Base-by-base conservation (phyloP, 2,888 invertebrate species). In the Volucella inflata region DNA sequence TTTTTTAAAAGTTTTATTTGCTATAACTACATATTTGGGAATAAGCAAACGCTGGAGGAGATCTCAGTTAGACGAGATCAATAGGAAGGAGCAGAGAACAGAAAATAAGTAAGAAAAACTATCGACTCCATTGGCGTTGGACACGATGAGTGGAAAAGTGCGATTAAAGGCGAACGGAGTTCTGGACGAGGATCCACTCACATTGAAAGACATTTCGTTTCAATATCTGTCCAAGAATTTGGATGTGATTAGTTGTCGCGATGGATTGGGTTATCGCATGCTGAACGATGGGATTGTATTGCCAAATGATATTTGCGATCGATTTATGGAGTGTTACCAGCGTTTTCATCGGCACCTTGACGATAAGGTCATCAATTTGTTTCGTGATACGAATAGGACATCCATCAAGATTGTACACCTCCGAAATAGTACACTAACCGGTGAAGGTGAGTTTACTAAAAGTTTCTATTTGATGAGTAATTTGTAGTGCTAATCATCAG, bases 261-360 rank as follows among this genome's bases (percentile, higher is more conserved):
- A 88, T n/a, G 87, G 87, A 11, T 87, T 85, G 8, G 91, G 91
- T 4, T 89, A 90, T 67, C 89, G 92, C 10, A 88, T 88, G 50
- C 90, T 96, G 2, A 93, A 93, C 74, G 92, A 94, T 70, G 94
- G 94, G 53, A 92, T 95, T 76, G 93, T 94, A 17, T 91, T 96
- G 62, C 95, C 96, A 4, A 94, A 94, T 84, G 95, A 95, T 90
- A 94, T 96, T 87, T 95, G 95, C 90, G 95, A 96, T 90, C 94
- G 93, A 89, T 88, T 92, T 87, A 88, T 93, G 89, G 88, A 91
- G 89, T 88, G 90, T 83, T 92, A 91, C 89, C 92, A 92, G 87
- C 90, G 90, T 53, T 91, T 90, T 81, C 92, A 91, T 67, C 91
- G 93, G 62, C 93, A 94, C 36, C 91, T 96, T 14, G 94, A 95